Evolutionary conservation across 2,113 vertebrate species (phyloP).

Genomic region (Ginglymostoma cirratum): DNA sequence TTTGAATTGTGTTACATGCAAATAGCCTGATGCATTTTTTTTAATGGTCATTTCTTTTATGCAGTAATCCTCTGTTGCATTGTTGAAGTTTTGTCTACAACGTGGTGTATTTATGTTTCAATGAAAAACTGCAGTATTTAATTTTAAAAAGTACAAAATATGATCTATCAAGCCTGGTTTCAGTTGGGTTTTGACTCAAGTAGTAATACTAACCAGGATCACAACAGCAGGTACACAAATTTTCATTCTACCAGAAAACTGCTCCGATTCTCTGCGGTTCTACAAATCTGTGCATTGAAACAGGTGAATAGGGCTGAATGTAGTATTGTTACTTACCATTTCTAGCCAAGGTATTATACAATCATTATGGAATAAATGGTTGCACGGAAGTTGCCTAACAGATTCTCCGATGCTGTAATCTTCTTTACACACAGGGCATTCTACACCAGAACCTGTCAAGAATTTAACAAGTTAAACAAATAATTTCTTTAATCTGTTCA

Average conservation of each 20-base stretch:
- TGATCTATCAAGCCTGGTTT: too few relatives aligned
- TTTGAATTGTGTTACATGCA: too few relatives aligned
- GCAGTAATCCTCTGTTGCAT: too few relatives aligned
- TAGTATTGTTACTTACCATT: constrained; percentile 65
- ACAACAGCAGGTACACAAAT: not conserved
- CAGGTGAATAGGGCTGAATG: not conserved
- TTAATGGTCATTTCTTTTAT: too few relatives aligned
- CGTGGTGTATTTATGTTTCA: too few relatives aligned
- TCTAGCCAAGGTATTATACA: constrained; percentile 97
- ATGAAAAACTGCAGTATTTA: too few relatives aligned
- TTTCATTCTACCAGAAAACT: not conserved
- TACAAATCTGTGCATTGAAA: not conserved
- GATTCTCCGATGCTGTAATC: constrained; percentile 80
- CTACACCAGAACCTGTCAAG: constrained; percentile 73
- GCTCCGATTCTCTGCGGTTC: not conserved
- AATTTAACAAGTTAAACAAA: not conserved
- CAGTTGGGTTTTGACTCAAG: too few relatives aligned
- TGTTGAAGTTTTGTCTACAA: too few relatives aligned
- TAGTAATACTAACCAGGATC: too few relatives aligned
- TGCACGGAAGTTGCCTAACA: constrained; percentile 89
- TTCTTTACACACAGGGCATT: constrained; percentile 97
- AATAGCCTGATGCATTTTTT: too few relatives aligned
- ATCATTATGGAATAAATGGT: constrained; percentile 91
- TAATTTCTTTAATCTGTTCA: constrained; percentile 17
- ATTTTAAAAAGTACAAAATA: too few relatives aligned